Base-by-base conservation (phyloP, 2,797 vertebrate species). In the Picus viridis region DNA sequence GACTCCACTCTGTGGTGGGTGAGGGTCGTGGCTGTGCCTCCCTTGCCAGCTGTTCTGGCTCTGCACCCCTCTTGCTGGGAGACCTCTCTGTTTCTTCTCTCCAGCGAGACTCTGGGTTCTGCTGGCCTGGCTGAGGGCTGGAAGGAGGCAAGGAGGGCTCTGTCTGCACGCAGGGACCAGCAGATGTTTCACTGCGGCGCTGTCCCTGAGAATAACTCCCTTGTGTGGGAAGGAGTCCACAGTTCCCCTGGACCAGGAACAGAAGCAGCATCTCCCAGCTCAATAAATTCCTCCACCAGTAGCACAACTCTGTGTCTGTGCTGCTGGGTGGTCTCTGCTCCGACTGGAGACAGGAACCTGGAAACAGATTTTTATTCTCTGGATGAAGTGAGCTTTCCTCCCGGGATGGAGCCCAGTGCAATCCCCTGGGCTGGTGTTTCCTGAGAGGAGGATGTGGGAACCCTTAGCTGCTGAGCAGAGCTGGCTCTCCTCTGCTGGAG, bases 321-420 rank as follows among this genome's bases (percentile, higher is more conserved):
- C 75, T 80, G 90, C 90, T 85, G 95, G 86, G 93, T 96, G 95
- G 94, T 94, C 95, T 54, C 74, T 85, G 56, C 59, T 80, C 69
- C 0, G 47, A 58, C 67, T 90, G 88, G 88, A 80, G 57, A 59
- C 13, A 3, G 78, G 69, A 90, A 71, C 93, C 63, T 92, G 90
- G 86, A 75, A 92, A 32, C 47, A 77, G 67, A 53, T 56, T 71
- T 61, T 65, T 65, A 8, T 73, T 86, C 83, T 85, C 41, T 59
- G 69, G 41, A 12, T 74, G 84, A 73, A 56, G 59, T 20, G 74
- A 92, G 58, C 56, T 92, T 81, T 84, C 41, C 45, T 92, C 34
- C 20, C 19, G 20, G 86, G 61, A 58, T 17, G 39, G 41, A 32
- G 83, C 63, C 62, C 0, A 2, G 15, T 29, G 47, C 51, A 74